Conservation (phyloP, 2,113 vertebrate species). For the Anas platyrhynchos region DNA sequence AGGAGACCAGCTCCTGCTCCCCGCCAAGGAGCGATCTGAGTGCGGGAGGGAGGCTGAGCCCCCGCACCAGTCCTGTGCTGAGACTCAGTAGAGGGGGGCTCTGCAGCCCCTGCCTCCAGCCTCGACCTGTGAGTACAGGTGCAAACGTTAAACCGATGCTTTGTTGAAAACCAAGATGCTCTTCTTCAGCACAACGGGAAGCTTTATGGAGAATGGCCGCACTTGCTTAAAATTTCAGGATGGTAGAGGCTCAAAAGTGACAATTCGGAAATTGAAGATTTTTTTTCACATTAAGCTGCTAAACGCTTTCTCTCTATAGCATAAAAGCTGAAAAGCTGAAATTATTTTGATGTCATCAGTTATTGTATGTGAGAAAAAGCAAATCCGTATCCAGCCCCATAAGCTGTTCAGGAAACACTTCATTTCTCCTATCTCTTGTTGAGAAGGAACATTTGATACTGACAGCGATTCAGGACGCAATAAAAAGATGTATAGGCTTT, state of each 20-base stretch:
- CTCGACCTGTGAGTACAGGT: not conserved
- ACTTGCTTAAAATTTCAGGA: not conserved
- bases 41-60: not conserved
- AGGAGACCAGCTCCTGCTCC: not conserved
- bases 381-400: not conserved
- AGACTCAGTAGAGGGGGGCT: not conserved
- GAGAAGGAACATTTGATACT: not conserved
- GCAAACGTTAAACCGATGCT: not conserved
- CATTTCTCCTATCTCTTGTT: rapidly evolving
- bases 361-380: not conserved
- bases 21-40: not conserved
- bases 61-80: rapidly evolving
- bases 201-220: not conserved
- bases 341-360: not conserved
- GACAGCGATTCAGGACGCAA: not conserved
- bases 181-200: not conserved
- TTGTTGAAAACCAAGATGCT: not conserved
- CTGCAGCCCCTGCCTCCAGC: not conserved
- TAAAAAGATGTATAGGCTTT: not conserved
- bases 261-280: not conserved
- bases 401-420: not conserved
- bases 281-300: not conserved
- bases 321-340: not conserved
- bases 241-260: not conserved
- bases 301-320: not conserved